A percentile compares a stretch with the other conserved stretches of the same genome.
phyloP scores from a whole-genome alignment of 2,888 invertebrate species.

The Idaea dimidiata region DNA sequence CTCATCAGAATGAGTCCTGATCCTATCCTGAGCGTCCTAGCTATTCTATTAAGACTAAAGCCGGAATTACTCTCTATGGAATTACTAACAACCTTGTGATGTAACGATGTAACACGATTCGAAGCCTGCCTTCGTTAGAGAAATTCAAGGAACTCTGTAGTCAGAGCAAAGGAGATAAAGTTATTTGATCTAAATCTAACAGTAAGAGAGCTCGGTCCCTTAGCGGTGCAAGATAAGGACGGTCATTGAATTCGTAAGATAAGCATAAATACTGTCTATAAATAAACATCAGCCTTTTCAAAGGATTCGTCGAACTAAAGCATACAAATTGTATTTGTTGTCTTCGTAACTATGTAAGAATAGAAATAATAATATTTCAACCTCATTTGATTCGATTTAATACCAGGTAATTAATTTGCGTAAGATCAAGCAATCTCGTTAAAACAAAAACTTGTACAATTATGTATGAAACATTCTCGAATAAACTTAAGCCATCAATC shows the following conservation, averaged over 20 bases:
- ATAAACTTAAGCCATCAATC: conserved; percentile 32
- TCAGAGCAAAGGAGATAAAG: not conserved
- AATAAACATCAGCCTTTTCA: not conserved
- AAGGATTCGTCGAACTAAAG: not conserved
- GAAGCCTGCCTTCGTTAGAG: conserved; percentile 12
- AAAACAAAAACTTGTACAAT: not conserved
- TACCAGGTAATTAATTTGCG: not conserved
- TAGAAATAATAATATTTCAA: not conserved
- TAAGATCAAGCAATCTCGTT: not conserved
- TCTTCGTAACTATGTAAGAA: not conserved
- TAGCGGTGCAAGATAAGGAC: not conserved
- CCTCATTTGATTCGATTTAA: not conserved
- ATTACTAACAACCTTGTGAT: conserved; percentile 35
- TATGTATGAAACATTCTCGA: conserved; percentile 7
- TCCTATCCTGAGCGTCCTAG: conserved; percentile 27
- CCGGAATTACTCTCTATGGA: conserved; percentile 38
- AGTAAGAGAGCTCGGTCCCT: not conserved
- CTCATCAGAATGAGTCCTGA: conserved; percentile 47
- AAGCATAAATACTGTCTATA: not conserved
- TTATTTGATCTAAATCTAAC: not conserved
- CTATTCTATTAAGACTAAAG: conserved; percentile 45
- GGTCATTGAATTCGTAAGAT: not conserved
- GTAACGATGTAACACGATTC: conserved; percentile 9
- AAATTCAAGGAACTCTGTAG: conserved; percentile 8
- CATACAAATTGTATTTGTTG: not conserved